phyloP scores from a whole-genome alignment of 2,113 vertebrate species.

The Barbus barbus region DNA sequence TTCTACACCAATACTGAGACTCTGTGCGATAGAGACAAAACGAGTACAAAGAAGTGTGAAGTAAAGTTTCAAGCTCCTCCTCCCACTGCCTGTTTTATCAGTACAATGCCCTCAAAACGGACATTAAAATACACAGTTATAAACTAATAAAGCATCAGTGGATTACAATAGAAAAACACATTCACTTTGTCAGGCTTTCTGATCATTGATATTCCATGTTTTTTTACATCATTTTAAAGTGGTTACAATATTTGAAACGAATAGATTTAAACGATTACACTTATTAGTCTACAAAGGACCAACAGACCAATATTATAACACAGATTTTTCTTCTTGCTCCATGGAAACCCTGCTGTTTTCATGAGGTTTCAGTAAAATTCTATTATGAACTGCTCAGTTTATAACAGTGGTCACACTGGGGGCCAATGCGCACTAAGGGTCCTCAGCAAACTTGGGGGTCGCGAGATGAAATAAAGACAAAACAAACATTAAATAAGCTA shows the following conservation, averaged over 20 bases:
- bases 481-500: neutral
- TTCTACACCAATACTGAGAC: slow-evolving; percentile 79
- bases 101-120: neutral
- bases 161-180: neutral
- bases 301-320: neutral
- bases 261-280: neutral
- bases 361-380: neutral
- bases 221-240: too few species aligned
- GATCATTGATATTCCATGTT: neutral
- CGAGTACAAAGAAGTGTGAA: neutral
- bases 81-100: neutral
- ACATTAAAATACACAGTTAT: neutral
- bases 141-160: neutral
- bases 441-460: too few species aligned
- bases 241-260: neutral
- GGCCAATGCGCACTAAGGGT: neutral
- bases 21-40: slow-evolving; percentile 71
- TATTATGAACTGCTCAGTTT: neutral
- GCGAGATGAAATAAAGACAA: too few species aligned
- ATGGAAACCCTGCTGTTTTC: neutral
- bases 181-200: neutral
- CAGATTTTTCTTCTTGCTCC: neutral
- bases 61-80: slow-evolving; percentile 6
- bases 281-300: neutral
- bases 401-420: neutral